Conservation (phyloP, 2,888 invertebrate genomes). For the Zaprionus bogoriensis region DNA sequence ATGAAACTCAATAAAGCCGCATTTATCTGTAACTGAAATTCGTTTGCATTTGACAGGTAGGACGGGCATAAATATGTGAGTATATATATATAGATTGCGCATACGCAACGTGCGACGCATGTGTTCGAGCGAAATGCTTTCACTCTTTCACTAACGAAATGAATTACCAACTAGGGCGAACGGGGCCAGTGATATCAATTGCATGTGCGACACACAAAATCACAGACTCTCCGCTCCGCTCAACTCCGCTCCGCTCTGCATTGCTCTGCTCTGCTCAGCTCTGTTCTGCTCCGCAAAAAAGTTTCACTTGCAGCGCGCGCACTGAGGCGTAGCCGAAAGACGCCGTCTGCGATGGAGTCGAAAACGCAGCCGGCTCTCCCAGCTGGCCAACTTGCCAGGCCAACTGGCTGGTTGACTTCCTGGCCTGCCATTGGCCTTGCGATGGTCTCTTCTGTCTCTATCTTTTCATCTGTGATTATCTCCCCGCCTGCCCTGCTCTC, state of each 20-base stretch:
- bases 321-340: constrained; percentile 33
- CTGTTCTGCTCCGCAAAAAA: constrained; percentile 21
- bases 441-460: constrained; percentile 1
- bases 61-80: neutral
- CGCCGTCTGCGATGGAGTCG: neutral
- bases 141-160: constrained; percentile 73
- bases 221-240: constrained; percentile 46
- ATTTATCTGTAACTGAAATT: constrained; percentile 68
- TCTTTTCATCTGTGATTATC: neutral
- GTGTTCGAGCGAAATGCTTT: constrained; percentile 64
- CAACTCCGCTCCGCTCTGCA: no score
- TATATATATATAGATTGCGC: constrained; percentile 42
- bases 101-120: constrained; percentile 63
- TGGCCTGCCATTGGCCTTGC: constrained; percentile 26
- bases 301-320: constrained; percentile 70
- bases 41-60: constrained; percentile 45
- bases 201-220: constrained; percentile 78
- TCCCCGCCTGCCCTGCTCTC: constrained; percentile 5
- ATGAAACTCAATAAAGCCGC: constrained; percentile 72
- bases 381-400: neutral
- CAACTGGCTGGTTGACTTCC: constrained; percentile 32
- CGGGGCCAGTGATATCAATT: constrained; percentile 74
- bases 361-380: no score
- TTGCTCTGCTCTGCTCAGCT: constrained; percentile 20
- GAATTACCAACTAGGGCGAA: constrained; percentile 66